Conservation (phyloP, 2,888 invertebrate species). For the Rhorus exstirpatorius region DNA sequence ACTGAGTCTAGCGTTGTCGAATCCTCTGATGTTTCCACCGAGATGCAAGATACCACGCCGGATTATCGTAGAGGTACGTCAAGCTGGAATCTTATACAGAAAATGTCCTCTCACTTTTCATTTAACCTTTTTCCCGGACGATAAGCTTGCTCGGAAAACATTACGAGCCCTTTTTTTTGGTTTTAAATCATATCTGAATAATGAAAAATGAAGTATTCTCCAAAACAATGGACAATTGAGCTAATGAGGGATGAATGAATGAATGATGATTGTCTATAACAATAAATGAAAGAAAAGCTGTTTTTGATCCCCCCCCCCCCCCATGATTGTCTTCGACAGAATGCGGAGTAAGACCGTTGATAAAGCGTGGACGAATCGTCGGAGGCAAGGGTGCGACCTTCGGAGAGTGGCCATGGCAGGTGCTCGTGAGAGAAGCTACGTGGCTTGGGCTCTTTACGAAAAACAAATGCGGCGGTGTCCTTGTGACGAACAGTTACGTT, state of each 20-base stretch:
- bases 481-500: constrained; percentile 95
- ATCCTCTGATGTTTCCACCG: constrained; percentile 55
- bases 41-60: constrained; percentile 84
- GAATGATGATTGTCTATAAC: too few species aligned
- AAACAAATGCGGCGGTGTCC: constrained; percentile 97
- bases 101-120: too few species aligned
- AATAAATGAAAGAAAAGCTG: too few species aligned
- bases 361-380: constrained; percentile 94
- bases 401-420: constrained; percentile 98
- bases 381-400: constrained; percentile 95
- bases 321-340: constrained; percentile 87
- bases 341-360: constrained; percentile 94
- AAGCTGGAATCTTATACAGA: too few species aligned
- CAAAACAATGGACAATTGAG: too few species aligned
- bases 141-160: too few species aligned
- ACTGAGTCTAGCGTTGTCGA: constrained; percentile 58
- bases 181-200: too few species aligned
- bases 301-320: background rate
- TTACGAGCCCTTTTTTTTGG: too few species aligned
- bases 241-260: too few species aligned
- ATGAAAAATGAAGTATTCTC: too few species aligned
- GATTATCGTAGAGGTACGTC: constrained; percentile 80
- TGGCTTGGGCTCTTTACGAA: constrained; percentile 98
- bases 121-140: too few species aligned
- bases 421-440: constrained; percentile 95